Evolutionary conservation across 2,797 vertebrate species (phyloP), one percentile per base, ranked within the genome.

Genomic region (Dermochelys coriacea): DNA sequence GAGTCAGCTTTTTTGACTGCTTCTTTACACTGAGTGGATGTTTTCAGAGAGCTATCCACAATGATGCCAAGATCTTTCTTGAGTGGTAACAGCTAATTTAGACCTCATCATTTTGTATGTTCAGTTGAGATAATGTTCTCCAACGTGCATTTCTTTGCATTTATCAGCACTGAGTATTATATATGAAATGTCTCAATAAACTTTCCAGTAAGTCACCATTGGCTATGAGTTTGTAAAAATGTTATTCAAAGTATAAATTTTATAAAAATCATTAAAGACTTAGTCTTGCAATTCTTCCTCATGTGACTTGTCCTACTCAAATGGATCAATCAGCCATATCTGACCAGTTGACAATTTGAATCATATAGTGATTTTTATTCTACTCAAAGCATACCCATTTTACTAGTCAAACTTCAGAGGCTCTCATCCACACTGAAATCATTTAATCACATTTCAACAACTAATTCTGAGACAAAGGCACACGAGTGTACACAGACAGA

Each of bases 201-300:
- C 68, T 74, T 45, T 45, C 34, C 55, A 50, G 81, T 51, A 1
- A 0, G 34, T 23, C 1, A 1, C 2, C 1, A 1, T 45, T 81
- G 80, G 41, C 37, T 55, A 45, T 50, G 12, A 14, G 3, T 74
- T 27, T 45, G 12, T 25, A 3, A 12, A 45, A 41, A 45, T 45
- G 19, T 74, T 74, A 71, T 71, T 71, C 64, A 71, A 23, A n/a
- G 11, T 71, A 68, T 37, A 68, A 23, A 37, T 34, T 18, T 68
- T 68, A 68, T 37, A 68, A 37, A 21, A 77, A 57, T 57, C 86
- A 71, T 41, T 45, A 47, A 50, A 29, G 47, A 54, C 23, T 52
- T 45, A 90, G 27, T 8, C 3, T 91, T 77, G 11, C 31, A 88
- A 1, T 4, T 21, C n/a, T 74, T 87, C 8, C 51, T 64, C 0